phyloP scores from a whole-genome alignment of 2,113 vertebrate genomes.

The Camelus bactrianus region DNA sequence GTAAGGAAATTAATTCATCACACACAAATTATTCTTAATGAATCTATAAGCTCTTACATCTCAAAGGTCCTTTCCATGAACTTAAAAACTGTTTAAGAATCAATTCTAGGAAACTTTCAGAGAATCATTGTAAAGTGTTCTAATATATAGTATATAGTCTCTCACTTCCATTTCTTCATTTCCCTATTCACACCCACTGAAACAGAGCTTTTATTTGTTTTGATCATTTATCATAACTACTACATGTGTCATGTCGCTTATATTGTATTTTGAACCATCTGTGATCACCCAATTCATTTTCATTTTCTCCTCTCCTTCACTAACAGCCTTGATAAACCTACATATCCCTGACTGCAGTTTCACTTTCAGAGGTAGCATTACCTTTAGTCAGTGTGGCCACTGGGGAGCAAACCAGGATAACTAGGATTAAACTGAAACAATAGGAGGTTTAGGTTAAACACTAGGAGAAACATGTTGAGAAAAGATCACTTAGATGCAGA shows the following conservation, averaged over 20 bases:
- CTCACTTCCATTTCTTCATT: conserved; percentile 1
- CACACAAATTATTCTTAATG: not conserved
- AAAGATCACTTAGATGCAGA: conserved; percentile 35
- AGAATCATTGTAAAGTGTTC: not conserved
- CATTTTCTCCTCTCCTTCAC: not conserved
- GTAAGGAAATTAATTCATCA: not conserved
- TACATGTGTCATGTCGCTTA: not conserved
- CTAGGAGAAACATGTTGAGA: conserved; percentile 24
- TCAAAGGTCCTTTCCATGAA: not conserved
- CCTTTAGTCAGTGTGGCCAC: conserved; percentile 32
- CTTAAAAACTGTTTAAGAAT: not conserved
- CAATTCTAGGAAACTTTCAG: not conserved
- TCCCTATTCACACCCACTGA: not conserved
- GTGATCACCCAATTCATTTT: not conserved
- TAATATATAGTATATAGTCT: not conserved
- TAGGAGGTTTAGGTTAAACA: conserved; percentile 51
- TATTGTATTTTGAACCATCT: not conserved
- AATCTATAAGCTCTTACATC: not conserved
- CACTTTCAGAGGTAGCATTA: conserved; percentile 53
- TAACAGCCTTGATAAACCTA: conserved; percentile 39
- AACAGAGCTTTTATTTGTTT: conserved; percentile 52
- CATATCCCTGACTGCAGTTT: not conserved
- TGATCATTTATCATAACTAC: conserved; percentile 8
- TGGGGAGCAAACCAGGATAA: conserved; percentile 49
- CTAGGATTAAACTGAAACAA: conserved; percentile 65